Evolutionary conservation across 2,113 vertebrate genomes (phyloP), one percentile per base, ranked within the genome.

Genomic region (Hiodon tergisus): DNA sequence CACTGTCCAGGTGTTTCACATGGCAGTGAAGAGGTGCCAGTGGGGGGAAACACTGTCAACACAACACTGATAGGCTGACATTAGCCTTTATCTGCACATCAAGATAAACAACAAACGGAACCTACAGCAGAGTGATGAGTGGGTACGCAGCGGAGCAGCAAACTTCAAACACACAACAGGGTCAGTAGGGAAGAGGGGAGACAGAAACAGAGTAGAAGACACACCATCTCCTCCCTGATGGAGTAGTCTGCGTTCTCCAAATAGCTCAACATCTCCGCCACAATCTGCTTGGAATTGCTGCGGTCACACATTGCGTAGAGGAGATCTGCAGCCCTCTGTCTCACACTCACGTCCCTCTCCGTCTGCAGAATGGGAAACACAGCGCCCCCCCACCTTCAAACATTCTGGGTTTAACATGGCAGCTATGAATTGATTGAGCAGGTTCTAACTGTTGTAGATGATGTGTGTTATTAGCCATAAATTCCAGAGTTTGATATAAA

Each of bases 231-330:
- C 76, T 97, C 95, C 0, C 95, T 90, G 86, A 97, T 97, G 73
- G 95, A 96, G 8, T 97, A 97, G 82, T 97, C 95, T 0, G 95
- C 95, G 0, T 93, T 96, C 84, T 97, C 95, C 67, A 97, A 87
- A 86, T 97, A 97, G 83, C 95, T 94, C 61, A 97, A 86, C 95
- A 97, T 97, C 87, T 97, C 95, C 0, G 95, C 95, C 11, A 96
- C 95, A 0, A 97, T 97, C 87, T 97, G 94, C 85, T 95, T 96
- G 73, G 95, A 93, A 0, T 96, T 97, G 83, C 94, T 96, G 59
- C 95, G 94, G 80, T 97, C 95, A 4, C 95, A 97, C 95, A 97
- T 97, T 85, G 95, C 95, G 0, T 97, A 96, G 2, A 97, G 91
- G 72, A 97, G 91, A 75, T 97, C 95, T 0, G 95, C 95, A 0